Conservation (phyloP, 1,140 invertebrate genomes). For the Homalodisca vitripennis region DNA sequence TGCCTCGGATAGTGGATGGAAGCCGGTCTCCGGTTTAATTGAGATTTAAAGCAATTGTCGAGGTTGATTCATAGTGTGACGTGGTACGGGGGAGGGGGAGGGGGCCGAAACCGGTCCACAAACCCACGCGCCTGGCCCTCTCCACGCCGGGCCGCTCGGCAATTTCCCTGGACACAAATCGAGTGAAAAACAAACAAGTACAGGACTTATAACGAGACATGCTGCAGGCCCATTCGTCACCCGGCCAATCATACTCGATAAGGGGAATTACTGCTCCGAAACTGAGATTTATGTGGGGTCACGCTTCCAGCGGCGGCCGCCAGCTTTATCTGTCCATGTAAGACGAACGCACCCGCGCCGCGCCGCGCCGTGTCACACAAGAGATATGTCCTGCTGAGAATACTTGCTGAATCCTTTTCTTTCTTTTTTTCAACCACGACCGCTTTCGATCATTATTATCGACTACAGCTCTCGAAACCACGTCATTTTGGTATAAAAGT, state of each 20-base stretch:
- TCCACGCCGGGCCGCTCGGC: not conserved
- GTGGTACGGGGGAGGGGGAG: not conserved
- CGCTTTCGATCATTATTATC: no score
- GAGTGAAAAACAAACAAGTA: constrained; percentile 20
- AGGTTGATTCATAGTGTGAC: constrained; percentile 9
- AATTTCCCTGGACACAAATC: constrained; percentile 10
- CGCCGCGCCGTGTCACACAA: no score
- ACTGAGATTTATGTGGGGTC: not conserved
- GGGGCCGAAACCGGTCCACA: constrained; percentile 5
- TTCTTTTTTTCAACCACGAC: no score
- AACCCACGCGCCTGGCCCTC: not conserved
- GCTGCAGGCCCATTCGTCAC: not conserved
- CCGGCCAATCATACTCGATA: not conserved
- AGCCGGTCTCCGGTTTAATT: constrained; percentile 19
- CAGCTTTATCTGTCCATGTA: no score
- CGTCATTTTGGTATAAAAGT: no score
- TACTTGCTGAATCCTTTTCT: no score
- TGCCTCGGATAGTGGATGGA: not conserved
- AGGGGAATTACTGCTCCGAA: not conserved
- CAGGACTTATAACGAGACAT: not conserved
- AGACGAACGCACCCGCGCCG: no score
- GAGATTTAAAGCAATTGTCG: constrained; percentile 24
- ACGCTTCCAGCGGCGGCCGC: not conserved
- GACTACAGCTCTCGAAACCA: no score
- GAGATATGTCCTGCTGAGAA: no score